Conservation (phyloP, 2,888 invertebrate genomes). For the Thera britannica region DNA sequence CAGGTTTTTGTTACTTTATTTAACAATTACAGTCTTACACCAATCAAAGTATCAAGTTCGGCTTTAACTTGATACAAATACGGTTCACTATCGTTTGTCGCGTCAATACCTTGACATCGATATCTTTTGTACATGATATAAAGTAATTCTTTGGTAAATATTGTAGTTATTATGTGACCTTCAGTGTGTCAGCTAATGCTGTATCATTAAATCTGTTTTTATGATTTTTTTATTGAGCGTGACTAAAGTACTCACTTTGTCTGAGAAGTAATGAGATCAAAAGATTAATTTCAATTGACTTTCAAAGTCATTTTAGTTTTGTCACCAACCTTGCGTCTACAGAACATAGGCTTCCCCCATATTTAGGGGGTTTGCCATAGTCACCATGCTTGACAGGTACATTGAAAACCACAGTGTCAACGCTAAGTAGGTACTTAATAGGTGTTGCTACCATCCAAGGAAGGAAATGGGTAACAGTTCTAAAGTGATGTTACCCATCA, state of each 20-base stretch:
- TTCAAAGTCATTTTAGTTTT: not conserved
- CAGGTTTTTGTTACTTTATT: conserved; percentile 15
- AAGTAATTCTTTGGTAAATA: conserved; percentile 59
- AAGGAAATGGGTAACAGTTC: too few species aligned
- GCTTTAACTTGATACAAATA: conserved; percentile 31
- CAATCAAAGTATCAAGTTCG: conserved; percentile 3
- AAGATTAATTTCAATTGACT: conserved; percentile 4
- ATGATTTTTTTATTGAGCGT: conserved; percentile 26
- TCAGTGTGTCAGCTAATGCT: conserved; percentile 51
- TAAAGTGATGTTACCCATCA: too few species aligned
- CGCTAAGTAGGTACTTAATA: too few species aligned
- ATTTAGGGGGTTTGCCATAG: too few species aligned
- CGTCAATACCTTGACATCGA: conserved; percentile 62
- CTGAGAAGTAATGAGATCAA: conserved; percentile 6
- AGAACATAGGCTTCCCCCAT: too few species aligned
- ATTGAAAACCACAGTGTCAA: too few species aligned
- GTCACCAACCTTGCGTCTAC: too few species aligned
- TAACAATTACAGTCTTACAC: conserved; percentile 12
- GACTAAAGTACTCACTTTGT: conserved; percentile 3
- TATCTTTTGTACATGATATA: conserved; percentile 53
- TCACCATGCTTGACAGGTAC: too few species aligned
- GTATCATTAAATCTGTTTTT: conserved; percentile 33
- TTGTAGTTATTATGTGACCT: conserved; percentile 56
- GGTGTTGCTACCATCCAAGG: too few species aligned
- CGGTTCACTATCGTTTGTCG: conserved; percentile 43